A percentile compares a stretch with the other conserved stretches of the same genome.
These are phyloP conservation scores for Rhagologus leucostigma DNA, from an alignment of 2,113 vertebrate species.

Conservation along the genomic window DNA sequence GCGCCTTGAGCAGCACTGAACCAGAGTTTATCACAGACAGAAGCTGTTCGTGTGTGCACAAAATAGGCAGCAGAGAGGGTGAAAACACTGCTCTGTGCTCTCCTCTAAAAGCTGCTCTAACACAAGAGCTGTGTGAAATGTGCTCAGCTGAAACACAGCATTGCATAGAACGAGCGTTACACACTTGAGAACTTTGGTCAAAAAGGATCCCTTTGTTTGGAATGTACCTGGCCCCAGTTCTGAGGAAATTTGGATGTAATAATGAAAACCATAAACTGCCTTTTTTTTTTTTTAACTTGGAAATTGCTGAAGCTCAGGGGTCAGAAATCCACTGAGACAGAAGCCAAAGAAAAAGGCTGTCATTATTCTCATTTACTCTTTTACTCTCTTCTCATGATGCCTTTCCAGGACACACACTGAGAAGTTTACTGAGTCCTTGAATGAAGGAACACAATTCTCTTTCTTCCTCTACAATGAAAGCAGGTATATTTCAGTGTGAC, in stretches of 20 bases:
- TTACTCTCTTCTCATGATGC: background rate
- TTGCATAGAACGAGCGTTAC: background rate
- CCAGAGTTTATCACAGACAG: background rate
- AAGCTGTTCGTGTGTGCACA: background rate
- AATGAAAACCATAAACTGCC: background rate
- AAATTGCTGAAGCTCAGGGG: background rate
- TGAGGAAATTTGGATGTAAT: constrained; percentile 1
- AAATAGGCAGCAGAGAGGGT: rapidly evolving
- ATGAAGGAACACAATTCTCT: background rate
- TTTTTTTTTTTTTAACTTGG: background rate
- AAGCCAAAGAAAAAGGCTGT: background rate
- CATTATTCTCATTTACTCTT: background rate
- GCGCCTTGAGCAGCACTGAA: background rate
- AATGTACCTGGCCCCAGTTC: background rate
- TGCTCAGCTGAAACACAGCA: background rate
- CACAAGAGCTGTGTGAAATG: background rate
- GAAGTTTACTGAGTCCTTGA: background rate
- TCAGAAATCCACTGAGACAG: background rate
- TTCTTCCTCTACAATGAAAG: background rate
- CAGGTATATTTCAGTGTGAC: background rate
- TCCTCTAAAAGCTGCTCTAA: background rate
- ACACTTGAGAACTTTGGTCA: background rate
- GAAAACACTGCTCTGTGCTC: background rate
- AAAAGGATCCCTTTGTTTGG: background rate
- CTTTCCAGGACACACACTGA: background rate